Evolutionary conservation across 2,797 vertebrate species (phyloP).

Genomic region (Choloepus didactylus): DNA sequence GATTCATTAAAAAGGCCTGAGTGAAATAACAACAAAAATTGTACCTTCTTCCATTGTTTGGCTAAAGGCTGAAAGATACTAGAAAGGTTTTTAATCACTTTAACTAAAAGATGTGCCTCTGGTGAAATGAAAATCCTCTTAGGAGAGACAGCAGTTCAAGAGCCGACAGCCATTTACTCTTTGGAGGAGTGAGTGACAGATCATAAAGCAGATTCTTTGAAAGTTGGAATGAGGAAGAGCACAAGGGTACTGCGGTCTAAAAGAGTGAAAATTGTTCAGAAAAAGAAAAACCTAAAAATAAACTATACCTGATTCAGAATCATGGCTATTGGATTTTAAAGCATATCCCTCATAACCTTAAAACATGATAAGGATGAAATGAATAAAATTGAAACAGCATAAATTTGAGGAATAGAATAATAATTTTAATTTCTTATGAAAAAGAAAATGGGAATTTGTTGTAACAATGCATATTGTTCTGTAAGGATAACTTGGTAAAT

Average conservation of each 20-base stretch:
- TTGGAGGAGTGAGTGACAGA: slow-evolving; percentile 8
- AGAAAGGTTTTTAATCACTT: background rate
- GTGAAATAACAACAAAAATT: background rate
- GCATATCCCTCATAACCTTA: background rate
- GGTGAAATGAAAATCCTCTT: slow-evolving; percentile 2
- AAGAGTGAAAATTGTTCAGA: background rate
- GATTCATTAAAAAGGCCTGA: background rate
- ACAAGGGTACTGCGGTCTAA: background rate
- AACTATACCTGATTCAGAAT: background rate
- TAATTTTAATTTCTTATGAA: background rate
- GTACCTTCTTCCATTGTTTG: background rate
- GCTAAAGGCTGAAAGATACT: background rate
- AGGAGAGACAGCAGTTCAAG: background rate
- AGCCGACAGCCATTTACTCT: slow-evolving; percentile 5
- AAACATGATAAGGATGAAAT: background rate
- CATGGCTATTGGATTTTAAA: background rate
- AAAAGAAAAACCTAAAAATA: slow-evolving; percentile 18
- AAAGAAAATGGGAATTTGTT: background rate
- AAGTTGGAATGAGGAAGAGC: background rate
- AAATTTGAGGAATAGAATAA: background rate
- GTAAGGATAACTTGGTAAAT: background rate
- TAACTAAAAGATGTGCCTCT: background rate
- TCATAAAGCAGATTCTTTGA: background rate
- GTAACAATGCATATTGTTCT: background rate
- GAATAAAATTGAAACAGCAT: background rate